Evolutionary conservation across 2,888 invertebrate genomes (phyloP).

Genomic region (Fragum sueziense): DNA sequence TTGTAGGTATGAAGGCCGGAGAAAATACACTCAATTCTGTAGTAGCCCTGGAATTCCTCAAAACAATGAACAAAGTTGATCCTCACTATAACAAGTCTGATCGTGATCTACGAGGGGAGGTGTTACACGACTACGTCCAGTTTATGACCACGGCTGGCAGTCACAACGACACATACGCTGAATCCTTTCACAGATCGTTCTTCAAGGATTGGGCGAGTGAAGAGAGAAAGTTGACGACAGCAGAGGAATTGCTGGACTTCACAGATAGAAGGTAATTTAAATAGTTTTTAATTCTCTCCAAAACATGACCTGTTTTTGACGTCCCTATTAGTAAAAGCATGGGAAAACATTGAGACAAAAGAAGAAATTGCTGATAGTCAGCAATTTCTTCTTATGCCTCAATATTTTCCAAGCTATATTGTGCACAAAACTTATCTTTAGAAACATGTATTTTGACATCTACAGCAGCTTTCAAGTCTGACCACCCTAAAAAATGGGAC

Average conservation of each 20-base stretch:
- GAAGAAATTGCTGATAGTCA: not conserved
- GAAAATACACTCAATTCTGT: constrained; percentile 77
- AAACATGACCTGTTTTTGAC: too few relatives aligned
- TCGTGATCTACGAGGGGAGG: constrained; percentile 64
- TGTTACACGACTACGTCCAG: constrained; percentile 75
- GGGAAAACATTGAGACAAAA: too few relatives aligned
- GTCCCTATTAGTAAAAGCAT: too few relatives aligned
- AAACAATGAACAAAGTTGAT: constrained; percentile 71
- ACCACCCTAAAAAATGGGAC: too few relatives aligned
- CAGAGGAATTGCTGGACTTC: constrained; percentile 69
- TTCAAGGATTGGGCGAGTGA: constrained; percentile 73
- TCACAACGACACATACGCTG: constrained; percentile 78
- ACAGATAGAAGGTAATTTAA: constrained; percentile 75
- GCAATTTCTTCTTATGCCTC: not conserved
- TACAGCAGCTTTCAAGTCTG: too few relatives aligned
- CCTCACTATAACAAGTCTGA: constrained; percentile 59
- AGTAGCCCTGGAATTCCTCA: constrained; percentile 68
- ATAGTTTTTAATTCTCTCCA: too few relatives aligned
- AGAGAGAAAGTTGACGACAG: constrained; percentile 54
- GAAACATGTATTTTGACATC: too few relatives aligned
- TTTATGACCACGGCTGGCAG: constrained; percentile 78
- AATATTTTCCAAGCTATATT: too few relatives aligned
- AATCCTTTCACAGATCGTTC: constrained; percentile 76
- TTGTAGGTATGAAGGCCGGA: constrained; percentile 77
- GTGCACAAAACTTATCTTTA: too few relatives aligned